Percentiles rank a stretch among this genome's conserved stretches.
phyloP scores from a whole-genome alignment of 2,113 vertebrate species.

The Eublepharis macularius region DNA sequence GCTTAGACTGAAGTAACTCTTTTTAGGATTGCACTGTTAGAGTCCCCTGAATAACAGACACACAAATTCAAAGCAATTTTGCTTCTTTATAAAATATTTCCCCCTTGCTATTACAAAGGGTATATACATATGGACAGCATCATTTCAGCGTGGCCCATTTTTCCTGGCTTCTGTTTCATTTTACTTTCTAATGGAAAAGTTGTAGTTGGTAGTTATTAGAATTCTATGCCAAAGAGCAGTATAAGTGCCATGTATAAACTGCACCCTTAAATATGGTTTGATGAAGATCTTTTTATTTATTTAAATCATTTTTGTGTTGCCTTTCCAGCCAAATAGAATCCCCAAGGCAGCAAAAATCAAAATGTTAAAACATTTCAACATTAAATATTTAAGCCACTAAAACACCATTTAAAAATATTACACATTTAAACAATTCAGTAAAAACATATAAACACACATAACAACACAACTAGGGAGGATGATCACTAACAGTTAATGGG shows the following conservation, averaged over 20 bases:
- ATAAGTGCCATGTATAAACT: background rate
- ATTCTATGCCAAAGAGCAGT: background rate
- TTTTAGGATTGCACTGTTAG: too few relatives aligned
- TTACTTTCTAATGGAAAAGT: conserved; percentile 12
- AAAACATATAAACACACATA: too few relatives aligned
- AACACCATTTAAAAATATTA: too few relatives aligned
- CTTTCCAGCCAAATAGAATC: too few relatives aligned
- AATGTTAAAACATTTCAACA: too few relatives aligned
- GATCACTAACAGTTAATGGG: too few relatives aligned
- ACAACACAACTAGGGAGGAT: too few relatives aligned
- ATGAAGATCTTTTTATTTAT: conserved; percentile 1
- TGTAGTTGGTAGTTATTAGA: conserved; percentile 11
- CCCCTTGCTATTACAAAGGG: background rate
- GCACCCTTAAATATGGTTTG: background rate
- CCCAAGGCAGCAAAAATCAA: too few relatives aligned
- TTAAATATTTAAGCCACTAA: too few relatives aligned
- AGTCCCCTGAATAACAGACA: conserved; percentile 7
- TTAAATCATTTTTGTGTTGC: too few relatives aligned
- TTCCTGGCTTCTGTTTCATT: background rate
- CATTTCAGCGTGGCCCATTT: background rate
- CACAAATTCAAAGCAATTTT: conserved; percentile 7
- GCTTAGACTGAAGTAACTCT: too few relatives aligned
- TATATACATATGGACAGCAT: conserved; percentile 1
- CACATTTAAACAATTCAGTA: too few relatives aligned
- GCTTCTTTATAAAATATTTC: conserved; percentile 22